A percentile compares a stretch with the other conserved stretches of the same genome.
Evolutionary conservation across 1,140 invertebrate species (phyloP).

Genomic region (Plutomurus gul): DNA sequence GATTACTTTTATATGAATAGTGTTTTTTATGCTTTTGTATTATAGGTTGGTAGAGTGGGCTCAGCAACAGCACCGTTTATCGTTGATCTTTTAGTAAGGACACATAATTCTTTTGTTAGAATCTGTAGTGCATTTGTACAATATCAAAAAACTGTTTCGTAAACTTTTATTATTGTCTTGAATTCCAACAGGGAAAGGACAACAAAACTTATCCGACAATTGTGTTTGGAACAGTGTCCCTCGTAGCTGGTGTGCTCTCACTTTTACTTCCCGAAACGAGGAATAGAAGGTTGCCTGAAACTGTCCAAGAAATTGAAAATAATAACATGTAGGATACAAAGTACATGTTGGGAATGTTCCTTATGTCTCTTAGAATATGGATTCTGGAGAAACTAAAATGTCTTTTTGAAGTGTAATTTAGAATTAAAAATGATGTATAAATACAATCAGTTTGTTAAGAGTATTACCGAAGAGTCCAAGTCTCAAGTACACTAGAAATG

Average conservation of each 20-base stretch:
- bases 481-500: too few species aligned
- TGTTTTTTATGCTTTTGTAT: not conserved
- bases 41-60: constrained; percentile 57
- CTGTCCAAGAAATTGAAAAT: constrained; percentile 56
- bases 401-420: too few species aligned
- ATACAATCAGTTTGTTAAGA: too few species aligned
- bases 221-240: constrained; percentile 56
- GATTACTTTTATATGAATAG: not conserved
- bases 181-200: constrained; percentile 46
- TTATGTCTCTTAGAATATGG: too few species aligned
- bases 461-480: too few species aligned
- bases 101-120: not conserved
- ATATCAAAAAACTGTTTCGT: not conserved
- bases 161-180: too few species aligned
- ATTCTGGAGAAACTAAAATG: too few species aligned
- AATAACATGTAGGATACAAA: not conserved
- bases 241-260: constrained; percentile 56
- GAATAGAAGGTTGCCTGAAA: constrained; percentile 57
- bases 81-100: constrained; percentile 51
- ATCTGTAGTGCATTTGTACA: not conserved
- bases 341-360: too few species aligned
- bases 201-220: constrained; percentile 55
- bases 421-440: too few species aligned
- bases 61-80: constrained; percentile 58
- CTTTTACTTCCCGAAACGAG: constrained; percentile 58